These are phyloP conservation scores for Sinocyclocheilus grahami DNA, from an alignment of 2,113 vertebrate species.

Conservation along the genomic window DNA sequence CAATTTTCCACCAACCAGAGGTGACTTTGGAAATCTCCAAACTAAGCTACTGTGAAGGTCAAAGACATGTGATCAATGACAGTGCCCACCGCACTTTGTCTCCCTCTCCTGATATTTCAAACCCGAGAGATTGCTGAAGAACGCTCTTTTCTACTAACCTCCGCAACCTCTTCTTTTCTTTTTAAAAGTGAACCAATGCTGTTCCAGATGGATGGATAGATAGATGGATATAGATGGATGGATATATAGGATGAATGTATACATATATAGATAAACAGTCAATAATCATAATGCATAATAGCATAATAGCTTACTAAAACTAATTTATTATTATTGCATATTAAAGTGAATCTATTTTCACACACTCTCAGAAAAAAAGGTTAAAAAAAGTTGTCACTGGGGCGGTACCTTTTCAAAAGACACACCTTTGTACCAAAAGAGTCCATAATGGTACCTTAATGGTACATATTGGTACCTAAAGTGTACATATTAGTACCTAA, in stretches of 20 bases:
- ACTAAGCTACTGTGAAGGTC: slow-evolving; percentile 56
- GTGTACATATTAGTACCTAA: too few species aligned
- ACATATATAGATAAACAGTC: too few species aligned
- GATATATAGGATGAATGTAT: neutral
- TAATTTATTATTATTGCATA: too few species aligned
- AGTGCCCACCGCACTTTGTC: slow-evolving; percentile 49
- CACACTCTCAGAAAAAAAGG: too few species aligned
- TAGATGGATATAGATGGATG: neutral
- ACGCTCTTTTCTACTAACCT: slow-evolving; percentile 29
- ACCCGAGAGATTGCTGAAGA: slow-evolving; percentile 51
- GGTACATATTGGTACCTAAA: too few species aligned
- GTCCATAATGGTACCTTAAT: too few species aligned
- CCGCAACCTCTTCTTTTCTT: neutral
- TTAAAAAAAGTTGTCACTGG: too few species aligned
- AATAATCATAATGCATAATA: too few species aligned
- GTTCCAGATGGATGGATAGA: neutral
- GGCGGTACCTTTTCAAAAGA: too few species aligned
- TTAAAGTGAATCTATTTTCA: too few species aligned
- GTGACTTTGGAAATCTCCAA: slow-evolving; percentile 52
- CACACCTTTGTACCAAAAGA: too few species aligned
- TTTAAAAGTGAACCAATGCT: neutral
- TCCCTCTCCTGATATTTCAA: slow-evolving; percentile 57
- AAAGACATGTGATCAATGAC: slow-evolving; percentile 48
- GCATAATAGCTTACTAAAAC: too few species aligned
- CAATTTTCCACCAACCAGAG: slow-evolving; percentile 24